These are phyloP conservation scores for Dinothrombium tinctorium DNA, from an alignment of 1,140 invertebrate species.

Conservation along the genomic window DNA sequence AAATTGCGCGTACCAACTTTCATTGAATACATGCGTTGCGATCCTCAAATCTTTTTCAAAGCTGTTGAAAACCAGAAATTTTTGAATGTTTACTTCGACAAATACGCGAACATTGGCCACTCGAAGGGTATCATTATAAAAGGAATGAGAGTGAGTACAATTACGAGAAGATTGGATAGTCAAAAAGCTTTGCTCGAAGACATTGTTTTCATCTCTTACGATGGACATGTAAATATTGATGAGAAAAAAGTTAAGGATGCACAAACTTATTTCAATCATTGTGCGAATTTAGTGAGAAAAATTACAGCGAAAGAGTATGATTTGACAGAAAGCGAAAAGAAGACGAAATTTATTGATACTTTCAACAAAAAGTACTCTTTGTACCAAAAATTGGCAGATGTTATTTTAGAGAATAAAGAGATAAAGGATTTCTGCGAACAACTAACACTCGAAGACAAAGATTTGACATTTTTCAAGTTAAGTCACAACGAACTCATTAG, in stretches of 20 bases:
- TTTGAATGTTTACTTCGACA: slow-evolving; percentile 12
- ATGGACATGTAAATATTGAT: slow-evolving; percentile 17
- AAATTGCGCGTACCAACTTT: slow-evolving; percentile 29
- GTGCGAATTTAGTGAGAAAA: neutral
- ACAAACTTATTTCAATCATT: neutral
- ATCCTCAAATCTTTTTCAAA: slow-evolving; percentile 18
- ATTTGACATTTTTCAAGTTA: too few relatives aligned
- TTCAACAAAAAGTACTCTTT: neutral
- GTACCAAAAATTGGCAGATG: neutral
- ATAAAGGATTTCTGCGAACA: too few relatives aligned
- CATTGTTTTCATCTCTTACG: slow-evolving; percentile 55
- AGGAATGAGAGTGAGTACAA: slow-evolving; percentile 39
- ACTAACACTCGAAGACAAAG: too few relatives aligned
- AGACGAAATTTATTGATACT: neutral
- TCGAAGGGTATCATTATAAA: slow-evolving; percentile 26
- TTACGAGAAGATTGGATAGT: slow-evolving; percentile 38
- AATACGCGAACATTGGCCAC: slow-evolving; percentile 1
- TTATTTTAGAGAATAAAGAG: too few relatives aligned
- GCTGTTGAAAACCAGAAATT: slow-evolving; percentile 7
- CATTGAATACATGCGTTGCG: slow-evolving; percentile 24
- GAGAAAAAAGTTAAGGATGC: neutral
- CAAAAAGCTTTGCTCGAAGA: slow-evolving; percentile 57
- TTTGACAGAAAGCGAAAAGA: neutral
- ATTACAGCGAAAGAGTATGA: neutral
- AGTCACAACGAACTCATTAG: too few relatives aligned